These are phyloP conservation scores for Neopipo cinnamomea DNA, from an alignment of 2,113 vertebrate species.

Conservation along the genomic window DNA sequence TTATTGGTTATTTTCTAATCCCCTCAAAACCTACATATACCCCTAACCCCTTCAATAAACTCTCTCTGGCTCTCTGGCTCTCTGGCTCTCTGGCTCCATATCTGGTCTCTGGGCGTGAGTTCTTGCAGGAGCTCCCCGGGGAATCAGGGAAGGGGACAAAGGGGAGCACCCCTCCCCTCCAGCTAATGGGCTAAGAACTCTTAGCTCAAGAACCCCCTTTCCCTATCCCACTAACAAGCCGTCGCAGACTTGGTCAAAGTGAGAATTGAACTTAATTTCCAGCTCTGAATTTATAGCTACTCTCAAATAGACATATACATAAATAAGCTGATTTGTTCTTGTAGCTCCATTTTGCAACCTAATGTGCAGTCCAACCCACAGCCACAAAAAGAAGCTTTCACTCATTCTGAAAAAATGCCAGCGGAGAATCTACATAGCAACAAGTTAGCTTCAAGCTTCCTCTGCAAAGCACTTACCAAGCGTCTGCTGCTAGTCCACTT, in stretches of 20 bases:
- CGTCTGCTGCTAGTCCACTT: background rate
- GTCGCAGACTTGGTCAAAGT: background rate
- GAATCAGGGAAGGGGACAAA: too few species aligned
- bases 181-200: too few species aligned
- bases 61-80: too few species aligned
- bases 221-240: too few species aligned
- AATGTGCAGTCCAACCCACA: background rate
- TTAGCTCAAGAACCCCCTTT: too few species aligned
- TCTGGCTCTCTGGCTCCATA: too few species aligned
- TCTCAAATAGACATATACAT: background rate
- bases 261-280: background rate
- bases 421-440: background rate
- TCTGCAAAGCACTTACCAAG: background rate
- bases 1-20: too few species aligned
- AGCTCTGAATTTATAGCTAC: background rate
- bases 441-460: background rate
- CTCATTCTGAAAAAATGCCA: background rate
- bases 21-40: too few species aligned
- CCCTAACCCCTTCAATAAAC: too few species aligned
- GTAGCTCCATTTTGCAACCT: background rate
- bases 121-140: too few species aligned
- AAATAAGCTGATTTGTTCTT: background rate
- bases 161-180: too few species aligned
- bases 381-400: background rate
- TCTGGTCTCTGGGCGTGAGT: too few species aligned